phyloP scores from a whole-genome alignment of 2,113 vertebrate species.

The Callorhinus ursinus region DNA sequence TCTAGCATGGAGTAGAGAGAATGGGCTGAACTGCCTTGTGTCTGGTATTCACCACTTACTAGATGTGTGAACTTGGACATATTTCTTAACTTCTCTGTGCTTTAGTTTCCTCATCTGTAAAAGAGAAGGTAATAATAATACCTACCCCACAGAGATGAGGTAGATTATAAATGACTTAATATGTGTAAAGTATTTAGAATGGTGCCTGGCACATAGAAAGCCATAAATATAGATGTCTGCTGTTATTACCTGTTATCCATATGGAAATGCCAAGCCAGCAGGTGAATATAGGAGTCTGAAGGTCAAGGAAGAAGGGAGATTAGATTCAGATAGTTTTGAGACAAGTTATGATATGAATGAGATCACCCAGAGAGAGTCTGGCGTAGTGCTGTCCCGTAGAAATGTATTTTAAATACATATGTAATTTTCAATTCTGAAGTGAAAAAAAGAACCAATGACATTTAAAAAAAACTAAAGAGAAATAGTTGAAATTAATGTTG shows the following conservation, averaged over 20 bases:
- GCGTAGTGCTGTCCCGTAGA: background rate
- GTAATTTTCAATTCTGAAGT: background rate
- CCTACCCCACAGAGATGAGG: background rate
- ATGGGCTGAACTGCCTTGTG: background rate
- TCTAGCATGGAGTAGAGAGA: background rate
- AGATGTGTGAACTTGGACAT: background rate
- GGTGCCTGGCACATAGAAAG: background rate
- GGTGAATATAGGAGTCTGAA: background rate
- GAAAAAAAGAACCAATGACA: background rate
- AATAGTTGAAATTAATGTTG: constrained; percentile 27
- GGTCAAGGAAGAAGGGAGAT: background rate
- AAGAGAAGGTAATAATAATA: background rate
- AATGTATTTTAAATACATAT: background rate
- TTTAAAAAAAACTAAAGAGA: background rate
- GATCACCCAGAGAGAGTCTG: background rate
- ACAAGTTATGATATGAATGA: constrained; percentile 10
- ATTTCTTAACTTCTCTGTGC: background rate
- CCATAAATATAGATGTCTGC: background rate
- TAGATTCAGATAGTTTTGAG: constrained; percentile 5
- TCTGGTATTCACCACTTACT: background rate
- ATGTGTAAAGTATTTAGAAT: background rate
- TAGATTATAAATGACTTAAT: background rate
- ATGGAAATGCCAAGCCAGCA: background rate
- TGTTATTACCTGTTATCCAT: background rate
- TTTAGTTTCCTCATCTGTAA: constrained; percentile 20